These are phyloP conservation scores for Hystrix brachyura DNA, from an alignment of 2,113 vertebrate species.

Conservation along the genomic window DNA sequence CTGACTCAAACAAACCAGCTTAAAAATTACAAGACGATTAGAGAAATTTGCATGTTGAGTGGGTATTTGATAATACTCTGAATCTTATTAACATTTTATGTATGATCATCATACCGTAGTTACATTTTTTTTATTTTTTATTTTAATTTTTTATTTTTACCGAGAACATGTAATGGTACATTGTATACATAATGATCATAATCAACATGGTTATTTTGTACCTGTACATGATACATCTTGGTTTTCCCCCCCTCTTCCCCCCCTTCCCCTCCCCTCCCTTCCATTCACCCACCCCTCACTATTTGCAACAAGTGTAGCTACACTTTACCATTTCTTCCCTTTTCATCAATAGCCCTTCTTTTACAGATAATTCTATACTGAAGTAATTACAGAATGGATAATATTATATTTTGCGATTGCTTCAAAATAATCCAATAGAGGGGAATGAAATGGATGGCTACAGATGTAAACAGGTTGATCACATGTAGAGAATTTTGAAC, in stretches of 20 bases:
- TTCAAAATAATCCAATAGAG: slow-evolving; percentile 4
- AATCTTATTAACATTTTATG: neutral
- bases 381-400: neutral
- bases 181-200: no score
- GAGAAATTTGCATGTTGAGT: neutral
- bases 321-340: no score
- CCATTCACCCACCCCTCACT: no score
- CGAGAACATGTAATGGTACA: no score
- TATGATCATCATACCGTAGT: neutral
- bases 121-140: neutral
- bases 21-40: neutral
- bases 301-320: no score
- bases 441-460: neutral
- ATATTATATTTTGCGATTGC: neutral
- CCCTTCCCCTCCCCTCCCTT: no score
- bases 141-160: no score
- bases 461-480: neutral
- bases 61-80: neutral
- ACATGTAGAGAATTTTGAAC: neutral
- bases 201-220: no score
- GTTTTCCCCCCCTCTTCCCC: no score
- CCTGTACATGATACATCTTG: no score
- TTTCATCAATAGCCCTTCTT: neutral
- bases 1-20: neutral
- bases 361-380: neutral